phyloP scores from a whole-genome alignment of 1,140 invertebrate species.

The Aleiodes sp. region DNA sequence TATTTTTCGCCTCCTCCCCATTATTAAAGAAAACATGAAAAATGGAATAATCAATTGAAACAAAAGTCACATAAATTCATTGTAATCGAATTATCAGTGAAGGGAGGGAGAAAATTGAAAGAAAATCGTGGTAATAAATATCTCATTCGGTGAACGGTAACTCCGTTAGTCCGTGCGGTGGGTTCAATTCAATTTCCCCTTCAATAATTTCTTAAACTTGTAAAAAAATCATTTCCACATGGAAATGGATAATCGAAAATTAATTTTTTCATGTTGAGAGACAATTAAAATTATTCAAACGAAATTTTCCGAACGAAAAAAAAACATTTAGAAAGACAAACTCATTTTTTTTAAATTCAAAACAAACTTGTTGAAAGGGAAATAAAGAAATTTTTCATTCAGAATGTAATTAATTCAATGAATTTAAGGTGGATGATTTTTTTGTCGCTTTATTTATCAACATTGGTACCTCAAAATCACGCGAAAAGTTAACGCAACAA shows the following conservation, averaged over 20 bases:
- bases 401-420: background rate
- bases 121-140: conserved; percentile 10
- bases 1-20: too few species aligned
- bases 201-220: background rate
- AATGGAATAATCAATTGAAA: too few species aligned
- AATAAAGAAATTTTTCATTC: background rate
- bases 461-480: background rate
- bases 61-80: background rate
- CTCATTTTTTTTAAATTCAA: too few species aligned
- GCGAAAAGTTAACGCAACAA: background rate
- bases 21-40: too few species aligned
- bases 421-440: conserved; percentile 3
- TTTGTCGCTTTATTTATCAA: background rate
- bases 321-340: too few species aligned
- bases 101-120: background rate
- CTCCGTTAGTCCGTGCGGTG: background rate
- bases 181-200: background rate
- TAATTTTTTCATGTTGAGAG: too few species aligned
- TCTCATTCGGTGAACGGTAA: background rate
- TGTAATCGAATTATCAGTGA: background rate
- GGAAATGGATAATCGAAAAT: too few species aligned
- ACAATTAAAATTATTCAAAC: too few species aligned
- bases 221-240: too few species aligned
- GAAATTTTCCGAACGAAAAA: too few species aligned
- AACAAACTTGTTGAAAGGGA: background rate